Evolutionary conservation across 2,888 invertebrate genomes (phyloP).

Genomic region (Chrysodeixis includens): DNA sequence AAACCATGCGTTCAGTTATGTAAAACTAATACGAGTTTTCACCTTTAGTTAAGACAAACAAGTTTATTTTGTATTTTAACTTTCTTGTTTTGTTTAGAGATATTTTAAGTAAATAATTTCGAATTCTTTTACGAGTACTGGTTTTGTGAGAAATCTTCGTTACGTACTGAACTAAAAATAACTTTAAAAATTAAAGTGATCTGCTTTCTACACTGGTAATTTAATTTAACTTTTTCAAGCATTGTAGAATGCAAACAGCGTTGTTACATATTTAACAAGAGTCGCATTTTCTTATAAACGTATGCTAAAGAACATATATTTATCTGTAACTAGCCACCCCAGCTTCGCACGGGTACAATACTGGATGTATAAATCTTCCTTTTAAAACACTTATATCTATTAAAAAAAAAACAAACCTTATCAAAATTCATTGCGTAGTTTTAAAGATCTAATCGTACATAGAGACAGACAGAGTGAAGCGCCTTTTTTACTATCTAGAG

Average conservation of each 20-base stretch:
- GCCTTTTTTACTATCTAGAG: not conserved
- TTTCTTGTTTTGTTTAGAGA: not conserved
- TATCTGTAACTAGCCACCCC: no score
- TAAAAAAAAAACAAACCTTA: no score
- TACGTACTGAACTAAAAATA: not conserved
- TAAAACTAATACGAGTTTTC: slow-evolving; percentile 36
- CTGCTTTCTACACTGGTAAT: slow-evolving; percentile 1
- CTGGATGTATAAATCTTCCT: no score
- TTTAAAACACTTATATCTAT: no score
- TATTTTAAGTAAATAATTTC: not conserved
- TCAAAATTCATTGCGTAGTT: no score
- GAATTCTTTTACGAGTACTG: not conserved
- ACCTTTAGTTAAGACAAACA: slow-evolving; percentile 6
- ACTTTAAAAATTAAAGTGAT: not conserved
- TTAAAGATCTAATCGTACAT: no score
- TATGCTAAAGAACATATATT: no score
- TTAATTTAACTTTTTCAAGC: not conserved
- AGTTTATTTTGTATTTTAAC: not conserved
- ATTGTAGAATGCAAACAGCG: no score
- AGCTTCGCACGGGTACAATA: no score
- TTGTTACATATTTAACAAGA: not conserved
- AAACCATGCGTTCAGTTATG: slow-evolving; percentile 50
- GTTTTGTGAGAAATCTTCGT: not conserved
- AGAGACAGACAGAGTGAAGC: no score
- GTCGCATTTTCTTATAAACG: no score